Evolutionary conservation across 1,140 invertebrate species (phyloP), one percentile per base, ranked within the genome.

Genomic region (Trinorchestia longiramus): DNA sequence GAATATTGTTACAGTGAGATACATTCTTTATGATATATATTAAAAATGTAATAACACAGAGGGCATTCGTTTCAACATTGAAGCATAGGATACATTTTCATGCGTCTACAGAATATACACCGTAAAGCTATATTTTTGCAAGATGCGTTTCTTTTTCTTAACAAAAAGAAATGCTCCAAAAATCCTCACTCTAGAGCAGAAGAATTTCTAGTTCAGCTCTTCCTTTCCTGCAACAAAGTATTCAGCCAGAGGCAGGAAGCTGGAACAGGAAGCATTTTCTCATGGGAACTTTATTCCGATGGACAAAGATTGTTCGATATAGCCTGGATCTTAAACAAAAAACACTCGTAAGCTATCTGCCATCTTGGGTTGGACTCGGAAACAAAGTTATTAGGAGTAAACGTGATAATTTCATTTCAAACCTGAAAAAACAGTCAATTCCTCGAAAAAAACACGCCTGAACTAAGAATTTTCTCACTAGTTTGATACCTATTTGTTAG

Each of bases 251-350:
- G 95, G 47, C 62, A 36, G 40, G 40, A 57, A 57, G 95, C 3
- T 87, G 62, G 47, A 45, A 42, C 95, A 57, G 95, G 47, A 95
- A 95, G 47, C 47, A 45, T 57, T 87, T 95, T 62, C 95, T 87
- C 95, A 3, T 95, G 41, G 47, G 41, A 45, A 28, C n/a, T 41
- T 36, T 41, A 41, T 28, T 1, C 42, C n/a, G 95, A 45, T 43
- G n/a, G 23, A 43, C 23, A 23, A 23, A 62, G 47, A 62, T 95
- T 95, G 95, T 36, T 43, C 41, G 40, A 41, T 44, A 11, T 28
- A 42, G 43, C 88, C 43, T 36, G 43, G 11, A 91, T 4, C 88
- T 4, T 19, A 91, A 0, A 91, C 62, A 28, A 77, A 15, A 77
- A 77, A 11, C 28, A 36, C 62, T 77, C 62, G 11, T 77, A 77